A percentile compares a stretch with the other conserved stretches of the same genome.
These are phyloP conservation scores for Coptodon bakossiorum DNA, from an alignment of 2,113 vertebrate genomes.

Conservation along the genomic window DNA sequence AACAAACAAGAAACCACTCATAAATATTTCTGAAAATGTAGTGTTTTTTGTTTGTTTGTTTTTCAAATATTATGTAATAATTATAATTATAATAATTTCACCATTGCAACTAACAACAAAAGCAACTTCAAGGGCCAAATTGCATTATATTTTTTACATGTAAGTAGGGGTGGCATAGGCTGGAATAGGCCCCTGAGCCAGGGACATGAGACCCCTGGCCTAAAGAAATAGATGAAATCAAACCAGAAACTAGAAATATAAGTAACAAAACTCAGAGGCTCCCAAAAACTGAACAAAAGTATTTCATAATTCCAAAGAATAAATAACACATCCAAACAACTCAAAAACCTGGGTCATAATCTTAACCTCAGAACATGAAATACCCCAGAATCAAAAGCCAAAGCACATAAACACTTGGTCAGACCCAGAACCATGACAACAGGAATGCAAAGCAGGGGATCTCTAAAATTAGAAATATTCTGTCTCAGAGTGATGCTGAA, in stretches of 20 bases:
- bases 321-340: background rate
- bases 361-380: background rate
- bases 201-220: background rate
- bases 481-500: too few species aligned
- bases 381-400: background rate
- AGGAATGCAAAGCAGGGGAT: background rate
- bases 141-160: background rate
- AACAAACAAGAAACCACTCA: background rate
- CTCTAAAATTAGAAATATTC: too few species aligned
- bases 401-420: background rate
- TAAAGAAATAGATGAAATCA: background rate
- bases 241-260: background rate
- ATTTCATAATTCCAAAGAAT: background rate
- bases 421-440: background rate
- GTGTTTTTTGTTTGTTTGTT: background rate
- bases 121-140: background rate
- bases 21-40: background rate
- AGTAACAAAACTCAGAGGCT: background rate
- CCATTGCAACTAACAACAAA: background rate
- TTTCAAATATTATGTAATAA: background rate
- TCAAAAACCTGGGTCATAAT: background rate
- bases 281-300: background rate
- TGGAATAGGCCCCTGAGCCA: fast-evolving
- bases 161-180: background rate
- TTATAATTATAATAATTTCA: background rate